phyloP scores from a whole-genome alignment of 2,888 invertebrate species.

The Drosophila subsilvestris region DNA sequence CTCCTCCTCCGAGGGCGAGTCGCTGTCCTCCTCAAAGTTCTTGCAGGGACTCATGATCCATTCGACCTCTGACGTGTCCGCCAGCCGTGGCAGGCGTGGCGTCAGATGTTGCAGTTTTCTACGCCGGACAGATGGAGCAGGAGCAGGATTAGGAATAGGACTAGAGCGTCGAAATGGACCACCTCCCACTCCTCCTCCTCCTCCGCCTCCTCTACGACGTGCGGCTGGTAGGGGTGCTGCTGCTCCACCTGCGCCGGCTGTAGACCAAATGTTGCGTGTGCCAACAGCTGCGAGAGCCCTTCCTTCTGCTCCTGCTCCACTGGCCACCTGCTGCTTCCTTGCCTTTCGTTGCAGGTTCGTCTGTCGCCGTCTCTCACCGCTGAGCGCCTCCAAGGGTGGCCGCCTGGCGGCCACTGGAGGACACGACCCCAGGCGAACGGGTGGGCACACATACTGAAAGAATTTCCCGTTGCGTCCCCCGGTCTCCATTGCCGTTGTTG shows the following conservation, averaged over 20 bases:
- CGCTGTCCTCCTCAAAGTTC: slow-evolving; percentile 48
- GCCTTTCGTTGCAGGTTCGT: background rate
- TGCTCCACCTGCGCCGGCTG: background rate
- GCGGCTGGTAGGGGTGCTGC: background rate
- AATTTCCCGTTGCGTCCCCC: background rate
- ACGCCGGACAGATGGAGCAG: background rate
- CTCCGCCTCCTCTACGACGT: background rate
- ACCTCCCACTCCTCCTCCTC: background rate
- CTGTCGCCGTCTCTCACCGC: background rate
- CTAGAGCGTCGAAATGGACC: background rate
- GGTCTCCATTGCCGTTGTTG: background rate
- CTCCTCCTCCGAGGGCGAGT: slow-evolving; percentile 35
- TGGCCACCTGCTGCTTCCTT: background rate
- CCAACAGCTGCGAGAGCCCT: background rate
- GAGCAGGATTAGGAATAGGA: background rate
- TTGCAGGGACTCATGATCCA: slow-evolving; percentile 55
- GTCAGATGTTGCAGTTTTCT: background rate
- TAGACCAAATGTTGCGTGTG: slow-evolving; percentile 1
- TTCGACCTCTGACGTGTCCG: slow-evolving; percentile 17
- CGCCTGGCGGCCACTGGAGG: background rate
- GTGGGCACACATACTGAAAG: background rate
- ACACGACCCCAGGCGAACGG: background rate
- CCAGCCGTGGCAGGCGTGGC: too few species aligned
- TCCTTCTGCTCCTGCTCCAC: background rate
- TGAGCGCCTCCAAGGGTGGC: background rate